Evolutionary conservation across 2,888 invertebrate genomes (phyloP), one percentile per base, ranked within the genome.

Genomic region (Pseudanteris insignis): DNA sequence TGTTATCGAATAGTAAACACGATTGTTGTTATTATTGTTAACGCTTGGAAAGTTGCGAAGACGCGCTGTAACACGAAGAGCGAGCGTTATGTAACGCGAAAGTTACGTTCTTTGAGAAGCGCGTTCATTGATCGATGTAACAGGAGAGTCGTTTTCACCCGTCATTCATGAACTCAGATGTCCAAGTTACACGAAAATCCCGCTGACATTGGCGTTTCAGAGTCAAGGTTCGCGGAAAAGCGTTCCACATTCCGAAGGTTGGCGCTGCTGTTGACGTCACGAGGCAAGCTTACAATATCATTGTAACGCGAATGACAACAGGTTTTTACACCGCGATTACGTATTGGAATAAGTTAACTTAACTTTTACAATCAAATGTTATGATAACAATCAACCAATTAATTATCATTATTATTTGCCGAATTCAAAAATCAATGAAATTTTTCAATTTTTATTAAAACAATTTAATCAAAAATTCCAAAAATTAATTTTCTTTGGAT

Each of bases 121-220:
- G 41, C 55, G 25, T 57, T 48, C 43, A 57, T 57, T 57, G 55
- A 57, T 57, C 55, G 48, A 36, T 57, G 48, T 57, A 57, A 57
- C 28, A 40, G 37, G 37, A 54, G 44, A 38, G 54, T 32, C 53
- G 53, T 53, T 53, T 53, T 43, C 37, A 30, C 37, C 44, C 53
- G 43, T 37, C 44, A 53, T 43, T 53, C 53, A 53, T 53, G 32
- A 37, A 53, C 25, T 38, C 37, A 44, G 44, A 9, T 54, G 53
- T 44, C 53, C 43, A 53, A 41, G 51, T 53, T 53, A 53, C 51
- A 53, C 25, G 41, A 43, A 43, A 53, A 30, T 44, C 11, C n/a
- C 32, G 37, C 12, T 25, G 37, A 33, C 43, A 25, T 53, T 40
- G 32, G 12, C 33, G 9, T 38, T 43, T 2, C 41, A 29, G 36